Conservation (phyloP, 2,888 invertebrate genomes). For the Spodoptera exigua region DNA sequence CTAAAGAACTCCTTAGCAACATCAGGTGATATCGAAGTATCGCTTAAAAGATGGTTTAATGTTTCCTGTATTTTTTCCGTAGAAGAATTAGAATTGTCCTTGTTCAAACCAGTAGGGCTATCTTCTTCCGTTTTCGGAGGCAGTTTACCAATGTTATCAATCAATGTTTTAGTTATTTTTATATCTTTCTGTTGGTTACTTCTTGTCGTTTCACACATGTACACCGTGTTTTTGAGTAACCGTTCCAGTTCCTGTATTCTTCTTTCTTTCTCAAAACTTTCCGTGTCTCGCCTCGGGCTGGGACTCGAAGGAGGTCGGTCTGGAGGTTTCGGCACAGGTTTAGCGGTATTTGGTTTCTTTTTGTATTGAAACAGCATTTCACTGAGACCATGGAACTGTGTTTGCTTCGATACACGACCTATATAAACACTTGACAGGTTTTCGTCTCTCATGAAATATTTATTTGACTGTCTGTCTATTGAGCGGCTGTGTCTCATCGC, state of each 20-base stretch:
- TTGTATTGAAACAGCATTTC: slow-evolving; percentile 49
- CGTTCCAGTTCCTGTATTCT: slow-evolving; percentile 78
- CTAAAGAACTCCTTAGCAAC: slow-evolving; percentile 76
- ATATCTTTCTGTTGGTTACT: slow-evolving; percentile 73
- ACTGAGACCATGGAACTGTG: slow-evolving; percentile 69
- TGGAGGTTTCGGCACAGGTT: slow-evolving; percentile 32
- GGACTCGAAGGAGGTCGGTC: slow-evolving; percentile 21
- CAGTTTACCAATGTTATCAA: slow-evolving; percentile 70
- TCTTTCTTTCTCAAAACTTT: slow-evolving; percentile 74
- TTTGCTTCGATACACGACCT: slow-evolving; percentile 65
- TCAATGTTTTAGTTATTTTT: slow-evolving; percentile 74
- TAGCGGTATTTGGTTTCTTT: slow-evolving; percentile 25
- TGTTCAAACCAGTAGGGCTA: slow-evolving; percentile 35
- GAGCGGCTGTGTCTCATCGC: slow-evolving; percentile 66
- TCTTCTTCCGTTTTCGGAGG: slow-evolving; percentile 48
- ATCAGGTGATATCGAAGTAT: slow-evolving; percentile 71
- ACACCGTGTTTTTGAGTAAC: slow-evolving; percentile 79
- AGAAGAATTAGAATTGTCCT: slow-evolving; percentile 69
- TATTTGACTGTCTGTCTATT: slow-evolving; percentile 69
- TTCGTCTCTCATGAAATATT: slow-evolving; percentile 71
- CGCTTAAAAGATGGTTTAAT: slow-evolving; percentile 75
- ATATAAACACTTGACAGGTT: slow-evolving; percentile 69
- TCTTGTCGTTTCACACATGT: slow-evolving; percentile 70
- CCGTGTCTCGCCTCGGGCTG: slow-evolving; percentile 60
- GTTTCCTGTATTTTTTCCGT: slow-evolving; percentile 77